These are phyloP conservation scores for Acleris laterana DNA, from an alignment of 2,888 invertebrate species.

Conservation along the genomic window DNA sequence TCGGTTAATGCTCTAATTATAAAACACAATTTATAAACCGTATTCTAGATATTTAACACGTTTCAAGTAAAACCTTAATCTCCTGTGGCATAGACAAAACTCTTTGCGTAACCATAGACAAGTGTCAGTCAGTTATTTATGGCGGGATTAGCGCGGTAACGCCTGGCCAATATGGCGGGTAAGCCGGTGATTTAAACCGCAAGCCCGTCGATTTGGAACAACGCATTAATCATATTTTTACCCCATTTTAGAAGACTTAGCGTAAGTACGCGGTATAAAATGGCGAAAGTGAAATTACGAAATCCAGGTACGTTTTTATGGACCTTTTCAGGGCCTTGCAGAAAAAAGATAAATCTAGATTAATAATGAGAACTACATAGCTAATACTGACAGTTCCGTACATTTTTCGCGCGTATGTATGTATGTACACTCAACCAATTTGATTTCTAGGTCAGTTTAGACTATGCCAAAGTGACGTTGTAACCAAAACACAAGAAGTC, in stretches of 20 bases:
- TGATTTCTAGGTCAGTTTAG: too few species aligned
- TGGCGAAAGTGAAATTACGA: constrained; percentile 43
- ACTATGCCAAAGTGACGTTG: too few species aligned
- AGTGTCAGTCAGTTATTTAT: constrained; percentile 72
- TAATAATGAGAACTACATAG: too few species aligned
- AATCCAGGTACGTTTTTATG: constrained; percentile 37
- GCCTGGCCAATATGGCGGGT: constrained; percentile 68
- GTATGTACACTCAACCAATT: too few species aligned
- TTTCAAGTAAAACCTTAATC: constrained; percentile 2
- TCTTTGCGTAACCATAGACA: constrained; percentile 60
- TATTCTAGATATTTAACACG: background rate
- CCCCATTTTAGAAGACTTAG: constrained; percentile 55
- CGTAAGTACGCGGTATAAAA: constrained; percentile 47
- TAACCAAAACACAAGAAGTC: too few species aligned
- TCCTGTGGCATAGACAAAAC: constrained; percentile 20
- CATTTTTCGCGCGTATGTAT: too few species aligned
- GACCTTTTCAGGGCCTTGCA: constrained; percentile 3
- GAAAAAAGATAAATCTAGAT: too few species aligned
- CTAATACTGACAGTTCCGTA: too few species aligned
- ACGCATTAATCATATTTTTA: constrained; percentile 71
- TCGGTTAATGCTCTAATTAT: too few species aligned
- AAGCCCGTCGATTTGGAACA: constrained; percentile 68
- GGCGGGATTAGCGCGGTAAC: constrained; percentile 67
- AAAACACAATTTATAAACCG: too few species aligned
- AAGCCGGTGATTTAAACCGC: constrained; percentile 76